A percentile compares a stretch with the other conserved stretches of the same genome.
Conservation (phyloP, 2,888 invertebrate genomes). For the Allophyes oxyacanthae region DNA sequence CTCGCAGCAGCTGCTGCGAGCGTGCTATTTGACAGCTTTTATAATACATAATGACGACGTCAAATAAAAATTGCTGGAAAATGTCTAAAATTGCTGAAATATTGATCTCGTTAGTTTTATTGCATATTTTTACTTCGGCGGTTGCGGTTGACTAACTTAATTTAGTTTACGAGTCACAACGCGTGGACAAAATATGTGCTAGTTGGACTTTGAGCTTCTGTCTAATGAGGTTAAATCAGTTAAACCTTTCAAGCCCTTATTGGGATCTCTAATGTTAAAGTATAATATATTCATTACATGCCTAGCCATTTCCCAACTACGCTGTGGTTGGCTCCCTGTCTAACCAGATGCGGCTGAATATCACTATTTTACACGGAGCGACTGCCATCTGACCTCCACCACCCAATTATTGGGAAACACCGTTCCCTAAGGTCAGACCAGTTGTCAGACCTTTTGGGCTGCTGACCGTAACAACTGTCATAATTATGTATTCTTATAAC, state of each 20-base stretch:
- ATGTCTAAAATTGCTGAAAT: constrained; percentile 12
- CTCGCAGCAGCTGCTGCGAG: constrained; percentile 49
- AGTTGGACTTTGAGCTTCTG: not conserved
- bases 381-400: too few relatives aligned
- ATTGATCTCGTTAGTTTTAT: constrained; percentile 21
- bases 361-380: too few relatives aligned
- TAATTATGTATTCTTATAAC: too few relatives aligned
- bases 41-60: constrained; percentile 15
- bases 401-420: too few relatives aligned
- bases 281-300: too few relatives aligned
- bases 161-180: constrained; percentile 1
- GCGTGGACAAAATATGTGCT: constrained; percentile 4
- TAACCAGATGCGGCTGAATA: too few relatives aligned
- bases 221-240: constrained; percentile 1
- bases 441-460: too few relatives aligned
- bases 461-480: too few relatives aligned
- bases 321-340: too few relatives aligned
- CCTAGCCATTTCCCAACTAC: too few relatives aligned
- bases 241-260: constrained; percentile 2
- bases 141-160: too few relatives aligned
- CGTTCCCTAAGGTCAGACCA: too few relatives aligned
- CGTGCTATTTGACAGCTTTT: constrained; percentile 44
- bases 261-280: not conserved
- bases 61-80: constrained; percentile 26
- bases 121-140: constrained; percentile 5